These are phyloP conservation scores for Dendrolimus punctatus DNA, from an alignment of 1,140 invertebrate species.

Conservation along the genomic window DNA sequence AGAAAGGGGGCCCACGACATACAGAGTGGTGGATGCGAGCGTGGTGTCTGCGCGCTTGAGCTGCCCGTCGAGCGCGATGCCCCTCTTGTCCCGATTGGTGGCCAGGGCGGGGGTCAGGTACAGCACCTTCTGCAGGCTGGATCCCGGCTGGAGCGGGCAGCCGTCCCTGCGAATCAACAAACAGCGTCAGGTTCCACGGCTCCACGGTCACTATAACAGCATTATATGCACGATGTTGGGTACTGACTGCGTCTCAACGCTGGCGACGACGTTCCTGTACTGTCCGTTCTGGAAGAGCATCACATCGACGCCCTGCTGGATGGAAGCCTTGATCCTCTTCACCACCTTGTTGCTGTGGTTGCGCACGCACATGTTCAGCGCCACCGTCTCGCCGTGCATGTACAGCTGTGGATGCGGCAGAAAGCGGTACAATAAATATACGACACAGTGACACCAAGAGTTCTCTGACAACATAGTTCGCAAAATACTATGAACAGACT, in stretches of 20 bases:
- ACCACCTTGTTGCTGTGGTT: slow-evolving; percentile 99
- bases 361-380: slow-evolving; percentile 93
- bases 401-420: slow-evolving; percentile 81
- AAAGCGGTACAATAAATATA: not conserved
- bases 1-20: slow-evolving; percentile 48
- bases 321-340: slow-evolving; percentile 95
- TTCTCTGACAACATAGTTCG: too few relatives aligned
- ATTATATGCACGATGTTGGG: too few relatives aligned
- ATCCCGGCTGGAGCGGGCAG: slow-evolving; percentile 95
- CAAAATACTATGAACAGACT: too few relatives aligned
- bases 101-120: slow-evolving; percentile 87
- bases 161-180: slow-evolving; percentile 79
- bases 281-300: slow-evolving; percentile 99
- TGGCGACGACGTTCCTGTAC: slow-evolving; percentile 94
- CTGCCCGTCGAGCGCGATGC: slow-evolving; percentile 95
- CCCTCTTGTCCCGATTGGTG: slow-evolving; percentile 89
- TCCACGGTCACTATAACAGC: not conserved
- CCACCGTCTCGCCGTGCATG: slow-evolving; percentile 95
- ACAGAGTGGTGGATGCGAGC: slow-evolving; percentile 97
- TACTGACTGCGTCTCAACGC: slow-evolving; percentile 89
- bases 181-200: not conserved
- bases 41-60: slow-evolving; percentile 91
- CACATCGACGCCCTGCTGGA: slow-evolving; percentile 97
- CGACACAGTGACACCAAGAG: too few relatives aligned
- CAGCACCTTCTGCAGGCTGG: slow-evolving; percentile 92